Evolutionary conservation across 1,140 invertebrate species (phyloP), one percentile per base, ranked within the genome.

Genomic region (Bombus impatiens): DNA sequence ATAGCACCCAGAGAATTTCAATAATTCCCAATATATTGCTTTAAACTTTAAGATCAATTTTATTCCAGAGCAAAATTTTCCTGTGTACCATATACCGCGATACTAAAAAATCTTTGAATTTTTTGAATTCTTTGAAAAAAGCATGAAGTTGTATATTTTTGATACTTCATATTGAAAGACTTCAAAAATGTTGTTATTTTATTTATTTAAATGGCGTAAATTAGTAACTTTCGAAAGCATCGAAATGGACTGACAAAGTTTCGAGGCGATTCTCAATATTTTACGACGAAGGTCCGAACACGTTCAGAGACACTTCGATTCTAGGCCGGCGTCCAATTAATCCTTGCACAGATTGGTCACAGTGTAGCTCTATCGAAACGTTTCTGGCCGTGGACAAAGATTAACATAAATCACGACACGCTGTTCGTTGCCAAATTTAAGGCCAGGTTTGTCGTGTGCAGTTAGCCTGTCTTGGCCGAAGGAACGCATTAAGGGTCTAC

Each of bases 401-500:
- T 81, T 72, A 72, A 35, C 47, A 81, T 81, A 81, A 81, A 81
- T 81, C 79, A 81, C 32, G 67, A 32, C n/a, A 35, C n/a, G 42
- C 22, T 42, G 18, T 40, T 47, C 42, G 62, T 67, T 79, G 78
- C 62, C 62, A 79, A 79, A 79, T 67, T 35, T 67, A 67, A 79
- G 78, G 68, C 65, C 42, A 18, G 57, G 9, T 57, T 35, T 42
- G n/a, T 28, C 28, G 68, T 25, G n/a, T 42, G n/a, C 35, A 25
- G 47, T 37, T 81, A 6, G 68, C 28, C n/a, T 32, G 28, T 71
- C 40, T 53, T 70, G 44, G 25, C 22, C 35, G 13, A 71, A 40
- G 15, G 37, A n/a, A 81, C 47, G 35, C 37, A n/a, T 40, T 42
- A 37, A 42, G 32, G 40, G 4, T 67, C 25, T 10, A 62, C 59